Evolutionary conservation across 1,140 invertebrate species (phyloP), one percentile per base, ranked within the genome.

Genomic region (Zaprionus africanus): DNA sequence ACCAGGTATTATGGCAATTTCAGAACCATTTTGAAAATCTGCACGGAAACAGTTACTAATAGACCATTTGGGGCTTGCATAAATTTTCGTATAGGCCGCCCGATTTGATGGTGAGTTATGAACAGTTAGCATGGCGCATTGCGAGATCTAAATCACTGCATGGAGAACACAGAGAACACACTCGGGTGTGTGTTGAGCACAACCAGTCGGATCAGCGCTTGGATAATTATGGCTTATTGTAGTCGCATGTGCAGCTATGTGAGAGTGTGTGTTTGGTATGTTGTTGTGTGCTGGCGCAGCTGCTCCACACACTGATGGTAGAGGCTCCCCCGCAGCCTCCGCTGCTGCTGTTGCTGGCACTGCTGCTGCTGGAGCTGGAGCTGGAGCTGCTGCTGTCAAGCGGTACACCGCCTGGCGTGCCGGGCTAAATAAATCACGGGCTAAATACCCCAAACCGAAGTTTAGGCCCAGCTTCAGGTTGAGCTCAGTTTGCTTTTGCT

Each of bases 221-320:
- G 81, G 81, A 86, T 86, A 86, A 86, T 86, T 86, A 88, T 86
- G 84, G 83, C 83, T 88, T 88, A 88, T 86, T 88, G 83, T 85
- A 81, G 77, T 77, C 73, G 64, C 26, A 60, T n/a, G 49, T 43
- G 26, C 54, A 57, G 73, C 11, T 51, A 17, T 6, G 2, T 43
- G 62, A 65, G 15, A 15, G 41, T 17, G 13, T 13, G 13, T 43
- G 19, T 22, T 60, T 57, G 73, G 24, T 36, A 46, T 66, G 53
- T 24, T 38, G 34, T 24, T 38, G 34, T 49, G 34, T 59, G 69
- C 22, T 51, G 62, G 26, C 19, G 63, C 70, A 67, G 70, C 70
- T 73, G 70, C 70, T 66, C 64, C 53, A 57, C n/a, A 61, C 31
- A 49, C n/a, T 19, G 13, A 61, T 22, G 24, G 15, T 51, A 53